phyloP scores from a whole-genome alignment of 37 sponge, comb jelly and placozoan genomes.

The Diacarnus erythraeanus region DNA sequence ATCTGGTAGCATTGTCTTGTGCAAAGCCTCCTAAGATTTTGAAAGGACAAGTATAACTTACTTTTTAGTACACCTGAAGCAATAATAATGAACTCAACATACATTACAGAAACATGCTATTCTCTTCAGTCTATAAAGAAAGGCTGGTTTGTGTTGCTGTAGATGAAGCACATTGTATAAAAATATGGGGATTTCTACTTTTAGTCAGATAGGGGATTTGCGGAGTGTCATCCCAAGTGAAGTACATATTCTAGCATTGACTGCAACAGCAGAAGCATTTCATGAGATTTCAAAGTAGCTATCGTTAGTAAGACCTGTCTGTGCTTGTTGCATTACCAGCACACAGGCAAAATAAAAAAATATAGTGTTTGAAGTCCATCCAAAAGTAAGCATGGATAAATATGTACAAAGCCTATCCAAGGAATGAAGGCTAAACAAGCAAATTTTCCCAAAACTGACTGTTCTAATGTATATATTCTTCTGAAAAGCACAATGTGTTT shows the following conservation, averaged over 20 bases:
- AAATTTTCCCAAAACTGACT: slow-evolving; percentile 20
- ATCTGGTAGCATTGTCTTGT: too few relatives aligned
- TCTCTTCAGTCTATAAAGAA: neutral
- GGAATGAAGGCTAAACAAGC: neutral
- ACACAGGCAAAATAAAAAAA: slow-evolving; percentile 25
- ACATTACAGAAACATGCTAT: slow-evolving; percentile 16
- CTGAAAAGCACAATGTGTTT: slow-evolving; percentile 1
- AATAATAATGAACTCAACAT: slow-evolving; percentile 15
- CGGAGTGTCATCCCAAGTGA: slow-evolving; percentile 33
- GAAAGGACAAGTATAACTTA: too few relatives aligned
- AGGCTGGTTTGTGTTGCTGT: slow-evolving; percentile 34
- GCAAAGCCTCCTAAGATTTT: too few relatives aligned
- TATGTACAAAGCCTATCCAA: neutral
- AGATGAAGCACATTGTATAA: slow-evolving; percentile 61
- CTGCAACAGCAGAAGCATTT: slow-evolving; percentile 33
- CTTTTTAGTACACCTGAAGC: too few relatives aligned
- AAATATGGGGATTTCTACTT: slow-evolving; percentile 51
- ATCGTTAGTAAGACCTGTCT: slow-evolving; percentile 4
- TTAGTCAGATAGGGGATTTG: slow-evolving; percentile 33
- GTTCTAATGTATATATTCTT: slow-evolving; percentile 19
- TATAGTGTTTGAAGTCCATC: slow-evolving; percentile 21
- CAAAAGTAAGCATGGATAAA: neutral
- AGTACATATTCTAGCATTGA: slow-evolving; percentile 31
- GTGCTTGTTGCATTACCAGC: slow-evolving; percentile 28
- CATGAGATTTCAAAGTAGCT: slow-evolving; percentile 3